Evolutionary conservation across 2,113 vertebrate genomes (phyloP), one percentile per base, ranked within the genome.

Genomic region (Hydrolagus affinis): DNA sequence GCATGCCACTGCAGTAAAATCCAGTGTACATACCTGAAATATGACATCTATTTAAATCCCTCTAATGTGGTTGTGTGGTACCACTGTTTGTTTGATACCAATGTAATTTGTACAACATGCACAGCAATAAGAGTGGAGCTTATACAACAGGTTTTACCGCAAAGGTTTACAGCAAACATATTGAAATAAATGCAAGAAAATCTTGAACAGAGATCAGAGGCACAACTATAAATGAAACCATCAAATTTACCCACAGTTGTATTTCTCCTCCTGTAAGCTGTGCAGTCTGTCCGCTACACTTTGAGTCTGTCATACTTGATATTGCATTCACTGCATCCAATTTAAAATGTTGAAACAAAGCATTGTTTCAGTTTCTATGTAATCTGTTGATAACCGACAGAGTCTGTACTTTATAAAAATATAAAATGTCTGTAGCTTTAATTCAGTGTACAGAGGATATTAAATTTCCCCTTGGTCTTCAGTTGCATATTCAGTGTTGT

Each of bases 361-460:
- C 25, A 62, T 30, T 68, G 32, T 66, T 83, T 66, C 28, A 28
- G 64, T 66, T 64, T 8, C 1, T 83, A 17, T 83, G 21, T 66
- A 32, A 83, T 83, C 30, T 7, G 25, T 83, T 62, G 66, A 30
- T 66, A 28, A 19, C 23, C 30, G 57, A 11, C 23, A 68, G 57
- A 21, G 25, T 8, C 30, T 68, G 62, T 66, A 15, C 17, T 68
- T 44, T 83, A 83, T 32, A 83, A 83, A 83, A 83, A 83, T 83
- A 32, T 32, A 83, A 83, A 83, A 66, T 19, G 66, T 83, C 23
- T 83, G 23, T 64, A 28, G 60, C 23, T 80, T 80, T 28, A 83
- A 28, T 83, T 83, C 78, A 83, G 30, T 66, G 12, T 64, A 80
- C 14, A 66, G 78, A 83, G 62, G 78, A 1, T 66, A 83, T 83